A percentile compares a stretch with the other conserved stretches of the same genome.
Conservation (phyloP, 2,113 vertebrate species). For the Tragelaphus buxtoni region DNA sequence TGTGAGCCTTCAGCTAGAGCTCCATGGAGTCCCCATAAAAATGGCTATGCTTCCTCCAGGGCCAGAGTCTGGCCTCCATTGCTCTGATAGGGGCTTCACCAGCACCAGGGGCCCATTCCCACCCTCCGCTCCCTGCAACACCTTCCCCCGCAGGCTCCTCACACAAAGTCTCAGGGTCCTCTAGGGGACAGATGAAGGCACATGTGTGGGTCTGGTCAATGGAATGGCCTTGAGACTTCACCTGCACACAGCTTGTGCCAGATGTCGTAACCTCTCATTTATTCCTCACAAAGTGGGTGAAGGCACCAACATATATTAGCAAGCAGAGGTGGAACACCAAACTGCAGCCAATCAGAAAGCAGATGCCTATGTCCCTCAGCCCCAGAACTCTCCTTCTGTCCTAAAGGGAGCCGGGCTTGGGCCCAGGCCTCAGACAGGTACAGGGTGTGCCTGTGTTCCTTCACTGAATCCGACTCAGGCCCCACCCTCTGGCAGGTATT, state of each 20-base stretch:
- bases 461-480: rapidly evolving
- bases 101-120: background rate
- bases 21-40: background rate
- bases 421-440: rapidly evolving
- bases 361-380: rapidly evolving
- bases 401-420: background rate
- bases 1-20: background rate
- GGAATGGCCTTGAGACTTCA: background rate
- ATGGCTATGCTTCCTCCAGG: background rate
- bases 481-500: background rate
- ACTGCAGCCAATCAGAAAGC: background rate
- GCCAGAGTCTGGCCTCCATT: background rate
- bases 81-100: background rate
- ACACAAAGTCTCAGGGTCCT: background rate
- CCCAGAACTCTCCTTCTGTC: background rate
- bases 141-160: background rate
- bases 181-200: background rate
- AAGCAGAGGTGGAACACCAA: background rate
- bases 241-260: background rate
- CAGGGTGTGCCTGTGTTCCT: background rate
- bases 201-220: too few species aligned
- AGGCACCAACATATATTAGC: too few species aligned
- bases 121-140: background rate
- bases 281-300: background rate
- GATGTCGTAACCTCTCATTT: background rate